phyloP scores from a whole-genome alignment of 2,797 vertebrate species.

The Distichodus sexfasciatus region DNA sequence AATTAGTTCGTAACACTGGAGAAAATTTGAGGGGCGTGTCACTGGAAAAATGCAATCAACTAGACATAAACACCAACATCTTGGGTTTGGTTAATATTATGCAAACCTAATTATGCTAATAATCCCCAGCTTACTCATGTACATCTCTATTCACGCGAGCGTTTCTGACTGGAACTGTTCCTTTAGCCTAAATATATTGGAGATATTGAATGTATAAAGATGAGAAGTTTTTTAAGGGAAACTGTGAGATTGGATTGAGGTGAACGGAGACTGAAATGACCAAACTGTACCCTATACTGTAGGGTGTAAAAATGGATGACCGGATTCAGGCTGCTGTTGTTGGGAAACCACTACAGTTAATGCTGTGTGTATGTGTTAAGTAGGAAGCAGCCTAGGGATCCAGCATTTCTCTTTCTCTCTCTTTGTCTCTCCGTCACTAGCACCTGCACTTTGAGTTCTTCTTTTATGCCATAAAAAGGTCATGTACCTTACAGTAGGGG shows the following conservation, averaged over 20 bases:
- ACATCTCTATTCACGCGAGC: not conserved
- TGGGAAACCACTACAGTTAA: slow-evolving; percentile 9
- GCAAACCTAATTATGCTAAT: slow-evolving; percentile 2
- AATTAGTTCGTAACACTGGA: not conserved
- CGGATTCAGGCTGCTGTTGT: not conserved
- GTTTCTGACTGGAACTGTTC: not conserved
- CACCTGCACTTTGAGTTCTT: slow-evolving; percentile 84
- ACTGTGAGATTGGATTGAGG: not conserved
- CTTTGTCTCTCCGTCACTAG: slow-evolving; percentile 36
- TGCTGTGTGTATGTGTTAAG: not conserved
- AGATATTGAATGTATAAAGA: slow-evolving; percentile 20
- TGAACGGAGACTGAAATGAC: not conserved
- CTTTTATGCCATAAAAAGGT: slow-evolving; percentile 23
- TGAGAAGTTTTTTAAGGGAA: not conserved
- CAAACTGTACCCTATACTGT: slow-evolving; percentile 2
- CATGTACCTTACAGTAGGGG: not conserved
- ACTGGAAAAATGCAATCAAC: not conserved
- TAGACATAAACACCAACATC: not conserved
- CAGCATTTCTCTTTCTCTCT: not conserved
- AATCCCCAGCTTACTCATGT: no score
- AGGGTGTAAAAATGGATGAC: not conserved
- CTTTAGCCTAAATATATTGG: not conserved
- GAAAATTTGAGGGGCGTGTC: not conserved
- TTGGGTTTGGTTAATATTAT: not conserved
- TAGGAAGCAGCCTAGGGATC: not conserved